Evolutionary conservation across 2,113 vertebrate species (phyloP).

Genomic region (Hiodon alosoides): DNA sequence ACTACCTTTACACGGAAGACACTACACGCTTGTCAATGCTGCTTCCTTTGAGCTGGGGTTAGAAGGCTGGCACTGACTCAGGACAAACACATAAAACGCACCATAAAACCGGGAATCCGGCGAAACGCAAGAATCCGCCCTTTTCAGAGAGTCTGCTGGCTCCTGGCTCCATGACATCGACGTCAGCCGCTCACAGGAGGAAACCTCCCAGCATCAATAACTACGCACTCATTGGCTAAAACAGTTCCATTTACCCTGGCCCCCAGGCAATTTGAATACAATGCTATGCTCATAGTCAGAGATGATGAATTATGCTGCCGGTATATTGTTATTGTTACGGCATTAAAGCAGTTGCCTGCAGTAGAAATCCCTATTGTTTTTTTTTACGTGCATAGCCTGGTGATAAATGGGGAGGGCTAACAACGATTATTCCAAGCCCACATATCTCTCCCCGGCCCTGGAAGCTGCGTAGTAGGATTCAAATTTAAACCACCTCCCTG

Average conservation of each 20-base stretch:
- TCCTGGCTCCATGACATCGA: too few relatives aligned
- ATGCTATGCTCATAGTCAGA: constrained; percentile 1
- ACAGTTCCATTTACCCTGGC: background rate
- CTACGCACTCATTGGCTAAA: background rate
- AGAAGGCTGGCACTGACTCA: too few relatives aligned
- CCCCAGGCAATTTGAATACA: constrained; percentile 14
- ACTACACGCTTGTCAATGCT: background rate
- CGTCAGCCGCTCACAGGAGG: background rate
- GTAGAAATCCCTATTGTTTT: background rate
- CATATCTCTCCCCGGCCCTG: background rate
- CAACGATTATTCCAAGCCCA: background rate
- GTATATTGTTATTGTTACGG: background rate
- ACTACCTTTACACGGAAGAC: too few relatives aligned
- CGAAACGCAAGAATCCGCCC: too few relatives aligned
- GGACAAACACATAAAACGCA: too few relatives aligned
- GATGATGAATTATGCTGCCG: constrained; percentile 7
- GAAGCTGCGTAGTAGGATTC: background rate
- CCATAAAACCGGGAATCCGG: too few relatives aligned
- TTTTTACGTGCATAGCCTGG: background rate
- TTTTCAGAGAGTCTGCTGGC: too few relatives aligned
- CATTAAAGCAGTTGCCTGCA: background rate
- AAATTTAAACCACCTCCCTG: background rate
- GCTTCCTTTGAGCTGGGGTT: background rate
- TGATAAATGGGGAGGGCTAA: constrained; percentile 16
- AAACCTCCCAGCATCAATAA: background rate